Evolutionary conservation across 1,140 invertebrate genomes (phyloP), one percentile per base, ranked within the genome.

Genomic region (Pogonus chalceus): DNA sequence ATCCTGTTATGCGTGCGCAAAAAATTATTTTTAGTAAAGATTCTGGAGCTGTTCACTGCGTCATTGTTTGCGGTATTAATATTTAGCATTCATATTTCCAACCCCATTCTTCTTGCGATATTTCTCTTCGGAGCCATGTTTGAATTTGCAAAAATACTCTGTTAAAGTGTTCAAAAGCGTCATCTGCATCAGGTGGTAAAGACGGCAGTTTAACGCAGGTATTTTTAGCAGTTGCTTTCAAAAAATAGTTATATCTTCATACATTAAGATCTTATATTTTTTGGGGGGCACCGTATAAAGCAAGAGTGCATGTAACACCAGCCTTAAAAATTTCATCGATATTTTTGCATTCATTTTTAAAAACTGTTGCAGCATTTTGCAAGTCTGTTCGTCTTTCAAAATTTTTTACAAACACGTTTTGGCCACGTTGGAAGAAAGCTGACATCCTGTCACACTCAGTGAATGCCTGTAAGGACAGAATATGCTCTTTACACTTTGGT

Each of bases 111-210:
- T 59, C 51, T 46, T 54, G 49, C 10, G 49, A 43, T 43, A 61
- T 51, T 54, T 57, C 21, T 22, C 50, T 55, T 35, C 58, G 54
- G 14, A 62, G 23, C 60, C 60, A 63, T 56, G 48, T 52, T 52
- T 62, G 60, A 18, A 64, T 43, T 59, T 66, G 60, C 39, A 59
- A 53, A 51, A 59, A 64, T 20, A 65, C 62, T 57, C 61, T 58
- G 57, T 56, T n/a, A 4, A 63, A 55, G 47, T 66, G 59, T 59
- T 61, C 57, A 56, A 58, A 50, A 9, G 58, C 49, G 35, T 56
- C 57, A 55, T 54, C 54, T 46, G 55, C 14, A 22, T 60, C 64
- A 46, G 61, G 62, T 55, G 62, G 57, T 46, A 64, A 46, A 23
- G 57, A 56, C 31, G 60, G 56, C n/a, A n/a, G n/a, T n/a, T n/a